Percentiles rank a stretch among this genome's conserved stretches.
phyloP scores from a whole-genome alignment of 2,113 vertebrate genomes.

The Semnornis frantzii region DNA sequence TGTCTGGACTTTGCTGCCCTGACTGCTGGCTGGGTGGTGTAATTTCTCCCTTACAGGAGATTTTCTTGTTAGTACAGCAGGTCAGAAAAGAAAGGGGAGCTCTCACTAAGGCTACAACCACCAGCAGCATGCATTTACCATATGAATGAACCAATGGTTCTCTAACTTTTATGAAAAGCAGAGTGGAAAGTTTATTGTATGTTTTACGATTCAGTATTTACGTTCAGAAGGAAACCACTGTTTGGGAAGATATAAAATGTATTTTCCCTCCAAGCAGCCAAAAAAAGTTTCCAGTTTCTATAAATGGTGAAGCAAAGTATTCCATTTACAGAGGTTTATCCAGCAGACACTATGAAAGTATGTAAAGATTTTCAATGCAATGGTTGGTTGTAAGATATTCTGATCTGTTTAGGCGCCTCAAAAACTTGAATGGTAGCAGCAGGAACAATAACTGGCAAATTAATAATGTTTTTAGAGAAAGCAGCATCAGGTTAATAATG shows the following conservation, averaged over 20 bases:
- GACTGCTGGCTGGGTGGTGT: neutral
- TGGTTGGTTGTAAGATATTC: neutral
- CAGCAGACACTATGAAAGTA: neutral
- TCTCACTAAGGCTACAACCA: neutral
- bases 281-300: neutral
- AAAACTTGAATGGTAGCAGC: neutral
- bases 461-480: neutral
- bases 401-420: neutral
- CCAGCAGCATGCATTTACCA: neutral
- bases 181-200: neutral
- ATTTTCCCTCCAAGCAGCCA: neutral
- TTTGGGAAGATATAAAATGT: neutral
- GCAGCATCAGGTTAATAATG: neutral
- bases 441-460: neutral
- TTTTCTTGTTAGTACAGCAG: neutral
- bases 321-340: neutral
- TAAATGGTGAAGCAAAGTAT: neutral
- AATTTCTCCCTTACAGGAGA: neutral
- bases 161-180: neutral
- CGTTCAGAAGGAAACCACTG: neutral
- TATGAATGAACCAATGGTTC: neutral
- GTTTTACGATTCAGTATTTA: neutral
- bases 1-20: neutral
- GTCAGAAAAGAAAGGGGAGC: neutral
- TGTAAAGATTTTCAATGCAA: constrained; percentile 15